A percentile compares a stretch with the other conserved stretches of the same genome.
Conservation (phyloP, 2,113 vertebrate species). For the Myotis brandtii region DNA sequence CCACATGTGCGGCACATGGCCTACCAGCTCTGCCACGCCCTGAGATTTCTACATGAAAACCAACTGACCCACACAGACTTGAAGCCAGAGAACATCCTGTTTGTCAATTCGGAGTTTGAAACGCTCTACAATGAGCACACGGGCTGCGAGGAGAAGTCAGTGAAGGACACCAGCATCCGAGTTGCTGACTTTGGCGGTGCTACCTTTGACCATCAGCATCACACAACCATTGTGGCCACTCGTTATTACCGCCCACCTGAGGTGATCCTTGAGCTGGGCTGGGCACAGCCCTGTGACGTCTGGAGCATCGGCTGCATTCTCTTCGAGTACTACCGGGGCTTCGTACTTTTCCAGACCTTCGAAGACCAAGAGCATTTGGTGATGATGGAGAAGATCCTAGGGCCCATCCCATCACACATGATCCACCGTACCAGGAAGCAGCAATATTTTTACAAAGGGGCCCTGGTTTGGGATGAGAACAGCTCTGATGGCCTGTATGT, state of each 20-base stretch:
- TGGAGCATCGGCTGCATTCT: conserved; percentile 91
- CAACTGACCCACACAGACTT: conserved; percentile 91
- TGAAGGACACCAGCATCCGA: conserved; percentile 88
- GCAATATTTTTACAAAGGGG: conserved; percentile 93
- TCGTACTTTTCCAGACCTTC: conserved; percentile 93
- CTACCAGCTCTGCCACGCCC: conserved; percentile 89
- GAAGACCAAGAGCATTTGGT: conserved; percentile 97
- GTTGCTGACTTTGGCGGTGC: conserved; percentile 89
- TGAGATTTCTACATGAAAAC: conserved; percentile 89
- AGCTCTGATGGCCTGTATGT: conserved; percentile 94
- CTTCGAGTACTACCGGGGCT: conserved; percentile 90
- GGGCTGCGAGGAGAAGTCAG: conserved; percentile 89
- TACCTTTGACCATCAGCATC: conserved; percentile 89
- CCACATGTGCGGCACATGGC: conserved; percentile 90
- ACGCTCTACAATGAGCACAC: conserved; percentile 89
- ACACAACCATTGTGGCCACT: conserved; percentile 90
- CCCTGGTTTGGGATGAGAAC: conserved; percentile 94
- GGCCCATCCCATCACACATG: conserved; percentile 93
- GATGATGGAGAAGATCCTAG: conserved; percentile 98
- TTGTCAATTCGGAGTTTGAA: conserved; percentile 89
- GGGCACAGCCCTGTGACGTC: conserved; percentile 89
- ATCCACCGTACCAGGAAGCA: conserved; percentile 95
- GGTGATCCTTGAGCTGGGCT: conserved; percentile 90
- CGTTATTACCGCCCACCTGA: conserved; percentile 90
- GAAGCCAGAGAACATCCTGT: conserved; percentile 91